Conservation (phyloP, 2,888 invertebrate genomes). For the Diogma glabrata region DNA sequence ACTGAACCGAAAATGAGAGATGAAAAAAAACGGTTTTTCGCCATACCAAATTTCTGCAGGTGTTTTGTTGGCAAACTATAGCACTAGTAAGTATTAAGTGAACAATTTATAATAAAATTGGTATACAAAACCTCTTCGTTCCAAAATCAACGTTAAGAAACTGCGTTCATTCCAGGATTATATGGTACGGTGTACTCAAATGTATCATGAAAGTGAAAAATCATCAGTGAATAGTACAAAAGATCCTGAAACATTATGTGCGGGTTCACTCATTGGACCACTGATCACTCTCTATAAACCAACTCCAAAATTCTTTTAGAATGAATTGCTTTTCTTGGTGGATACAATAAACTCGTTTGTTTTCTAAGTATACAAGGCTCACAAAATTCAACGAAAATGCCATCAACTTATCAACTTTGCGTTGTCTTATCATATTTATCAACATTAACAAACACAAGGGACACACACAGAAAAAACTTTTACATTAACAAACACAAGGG, state of each 20-base stretch:
- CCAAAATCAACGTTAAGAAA: too few relatives aligned
- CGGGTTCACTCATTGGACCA: not conserved
- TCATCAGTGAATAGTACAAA: too few relatives aligned
- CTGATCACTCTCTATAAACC: not conserved
- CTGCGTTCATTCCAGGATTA: not conserved
- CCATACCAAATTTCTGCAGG: not conserved
- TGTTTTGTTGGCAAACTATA: not conserved
- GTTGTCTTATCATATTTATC: too few relatives aligned
- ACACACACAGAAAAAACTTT: too few relatives aligned
- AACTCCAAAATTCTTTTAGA: not conserved
- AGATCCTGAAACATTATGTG: too few relatives aligned
- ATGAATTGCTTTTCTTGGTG: constrained; percentile 5
- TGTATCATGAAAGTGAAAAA: too few relatives aligned
- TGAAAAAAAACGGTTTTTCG: not conserved
- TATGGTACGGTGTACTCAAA: not conserved
- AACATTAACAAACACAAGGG: too few relatives aligned
- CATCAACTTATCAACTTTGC: too few relatives aligned
- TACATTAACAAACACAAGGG: too few relatives aligned
- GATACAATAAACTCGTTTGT: constrained; percentile 7
- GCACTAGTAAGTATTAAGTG: too few relatives aligned
- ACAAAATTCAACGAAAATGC: constrained; percentile 7
- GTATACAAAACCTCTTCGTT: not conserved
- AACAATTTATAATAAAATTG: not conserved
- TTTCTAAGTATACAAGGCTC: constrained; percentile 7
- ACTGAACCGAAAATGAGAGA: too few relatives aligned